Base-by-base conservation (phyloP, 2,113 vertebrate species). In the Riparia riparia region DNA sequence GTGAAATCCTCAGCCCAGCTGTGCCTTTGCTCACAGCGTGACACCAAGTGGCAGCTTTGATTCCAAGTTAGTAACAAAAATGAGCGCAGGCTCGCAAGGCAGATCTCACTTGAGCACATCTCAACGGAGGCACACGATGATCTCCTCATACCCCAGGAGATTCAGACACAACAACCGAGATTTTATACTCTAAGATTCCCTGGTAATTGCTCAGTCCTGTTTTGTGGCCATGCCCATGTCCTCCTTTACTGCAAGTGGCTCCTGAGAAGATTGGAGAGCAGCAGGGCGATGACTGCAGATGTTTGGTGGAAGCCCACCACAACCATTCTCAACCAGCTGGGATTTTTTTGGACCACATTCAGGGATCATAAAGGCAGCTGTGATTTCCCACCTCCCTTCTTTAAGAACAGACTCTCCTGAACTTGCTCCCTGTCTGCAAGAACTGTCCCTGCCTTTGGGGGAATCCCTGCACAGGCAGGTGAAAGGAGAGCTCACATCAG, bases 101-200 rank as follows among this genome's bases (percentile, higher is more conserved):
- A 58, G 12, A 41, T 3, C 14, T 31, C 49, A 22, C 3, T 6
- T 11, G 31, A 34, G 44, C 39, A 50, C 7, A 15, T 15, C 47
- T 61, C 31, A 22, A 4, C 0, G 7, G 69, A 50, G 49, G 19
- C 2, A 2, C 2, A 3, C 1, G 2, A 7, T 2, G 4, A 14
- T 4, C 71, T 44, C 45, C 60, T 63, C 12, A 2, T 1, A 0
- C 20, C 16, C 53, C 66, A 20, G 39, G 25, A 34, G 19, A 14
- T 8, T 14, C 34, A 45, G 15, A 32, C 2, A 37, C 50, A 51
- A 12, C 6, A 2, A 44, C 41, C 28, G 51, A 42, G 58, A 9
- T 3, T 41, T 57, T 18, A 0, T 2, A 29, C 9, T 32, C 57
- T 12, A 3, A 19, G 47, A 31, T 10, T 32, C 28, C 32, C 50